These are phyloP conservation scores for Thamnophis sirtalis DNA, from an alignment of 2,113 vertebrate species.

Conservation along the genomic window DNA sequence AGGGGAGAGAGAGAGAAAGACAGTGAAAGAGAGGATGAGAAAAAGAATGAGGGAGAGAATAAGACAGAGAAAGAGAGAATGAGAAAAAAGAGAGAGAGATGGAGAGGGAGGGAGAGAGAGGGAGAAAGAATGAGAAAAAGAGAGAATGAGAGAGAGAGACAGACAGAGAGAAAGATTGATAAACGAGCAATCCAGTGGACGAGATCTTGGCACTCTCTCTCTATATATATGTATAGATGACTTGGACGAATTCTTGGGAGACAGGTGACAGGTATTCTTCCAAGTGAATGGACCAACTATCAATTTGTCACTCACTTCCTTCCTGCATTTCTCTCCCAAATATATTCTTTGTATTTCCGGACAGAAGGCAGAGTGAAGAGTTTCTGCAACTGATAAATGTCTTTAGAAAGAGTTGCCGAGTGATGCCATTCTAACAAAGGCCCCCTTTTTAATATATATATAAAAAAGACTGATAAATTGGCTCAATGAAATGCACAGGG, in stretches of 20 bases:
- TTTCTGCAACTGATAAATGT: slow-evolving; percentile 17
- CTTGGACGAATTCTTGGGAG: slow-evolving; percentile 28
- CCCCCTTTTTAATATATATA: neutral
- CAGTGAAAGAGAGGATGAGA: no score
- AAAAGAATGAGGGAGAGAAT: no score
- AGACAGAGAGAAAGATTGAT: neutral
- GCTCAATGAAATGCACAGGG: fast-evolving
- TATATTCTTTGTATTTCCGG: neutral
- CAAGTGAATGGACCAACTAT: slow-evolving; percentile 7
- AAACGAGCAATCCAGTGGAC: neutral
- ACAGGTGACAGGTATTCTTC: slow-evolving; percentile 10
- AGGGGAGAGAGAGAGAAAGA: no score
- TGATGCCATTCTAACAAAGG: neutral
- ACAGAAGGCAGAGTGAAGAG: neutral
- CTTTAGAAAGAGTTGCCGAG: slow-evolving; percentile 3
- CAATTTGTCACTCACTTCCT: neutral
- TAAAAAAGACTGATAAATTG: neutral
- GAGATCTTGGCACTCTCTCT: slow-evolving; percentile 10
- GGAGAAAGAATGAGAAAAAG: neutral
- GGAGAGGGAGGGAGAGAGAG: neutral
- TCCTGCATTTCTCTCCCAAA: slow-evolving; percentile 8
- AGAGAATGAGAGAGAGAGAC: neutral
- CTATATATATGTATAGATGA: neutral
- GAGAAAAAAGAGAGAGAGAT: no score
- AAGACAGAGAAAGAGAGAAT: no score